These are phyloP conservation scores for Hemibagrus wyckioides DNA, from an alignment of 2,113 vertebrate genomes.

Conservation along the genomic window DNA sequence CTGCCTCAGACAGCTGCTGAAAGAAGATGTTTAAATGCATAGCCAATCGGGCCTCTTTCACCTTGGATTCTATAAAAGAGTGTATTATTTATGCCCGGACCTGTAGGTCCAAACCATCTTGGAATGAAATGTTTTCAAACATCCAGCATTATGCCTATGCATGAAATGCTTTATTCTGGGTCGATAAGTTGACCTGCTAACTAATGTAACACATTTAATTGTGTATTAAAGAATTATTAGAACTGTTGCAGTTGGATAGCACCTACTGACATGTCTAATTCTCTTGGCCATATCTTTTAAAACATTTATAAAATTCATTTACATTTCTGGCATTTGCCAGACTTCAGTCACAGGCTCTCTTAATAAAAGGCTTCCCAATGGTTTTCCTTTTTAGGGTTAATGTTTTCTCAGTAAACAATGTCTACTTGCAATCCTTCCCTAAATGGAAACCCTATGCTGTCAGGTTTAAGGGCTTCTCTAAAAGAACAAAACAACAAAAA, in stretches of 20 bases:
- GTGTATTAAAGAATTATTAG: no score
- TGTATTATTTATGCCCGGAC: slow-evolving; percentile 62
- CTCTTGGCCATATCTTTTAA: background rate
- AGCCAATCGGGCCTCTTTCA: slow-evolving; percentile 54
- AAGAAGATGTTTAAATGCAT: slow-evolving; percentile 69
- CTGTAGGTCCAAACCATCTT: slow-evolving; percentile 62
- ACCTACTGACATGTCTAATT: background rate
- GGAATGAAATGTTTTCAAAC: slow-evolving; percentile 52
- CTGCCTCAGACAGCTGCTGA: slow-evolving; percentile 57
- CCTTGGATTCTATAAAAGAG: slow-evolving; percentile 61
- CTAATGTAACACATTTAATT: background rate
- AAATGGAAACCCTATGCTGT: background rate
- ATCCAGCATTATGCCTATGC: background rate
- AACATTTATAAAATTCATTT: background rate
- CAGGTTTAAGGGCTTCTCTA: background rate
- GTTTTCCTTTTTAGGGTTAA: background rate
- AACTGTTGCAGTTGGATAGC: background rate
- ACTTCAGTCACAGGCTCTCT: no score
- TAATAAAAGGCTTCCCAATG: background rate
- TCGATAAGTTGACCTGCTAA: slow-evolving; percentile 23
- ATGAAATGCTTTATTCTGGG: background rate
- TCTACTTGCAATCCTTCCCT: background rate
- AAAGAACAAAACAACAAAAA: background rate
- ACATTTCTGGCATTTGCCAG: no score
- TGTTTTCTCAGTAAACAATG: background rate